Evolutionary conservation across 2,797 vertebrate species (phyloP).

Genomic region (Cichlasoma orientale): DNA sequence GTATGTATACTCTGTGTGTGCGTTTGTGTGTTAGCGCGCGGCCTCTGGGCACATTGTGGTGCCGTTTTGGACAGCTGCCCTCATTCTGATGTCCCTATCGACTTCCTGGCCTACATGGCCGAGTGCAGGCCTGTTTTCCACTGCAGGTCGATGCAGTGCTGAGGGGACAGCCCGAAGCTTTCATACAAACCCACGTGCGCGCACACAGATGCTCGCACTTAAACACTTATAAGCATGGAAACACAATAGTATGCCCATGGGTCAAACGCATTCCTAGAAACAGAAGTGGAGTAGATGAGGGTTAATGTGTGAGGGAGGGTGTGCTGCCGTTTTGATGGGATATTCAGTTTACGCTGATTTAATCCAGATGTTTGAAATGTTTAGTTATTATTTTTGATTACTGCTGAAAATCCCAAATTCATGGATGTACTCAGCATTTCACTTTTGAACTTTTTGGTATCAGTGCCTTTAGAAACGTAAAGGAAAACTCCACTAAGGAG

Average conservation of each 20-base stretch:
- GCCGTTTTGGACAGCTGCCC: constrained; percentile 68
- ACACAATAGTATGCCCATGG: constrained; percentile 50
- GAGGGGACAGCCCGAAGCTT: constrained; percentile 64
- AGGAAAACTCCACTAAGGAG: no score
- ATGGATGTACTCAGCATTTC: background rate
- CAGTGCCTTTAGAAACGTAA: background rate
- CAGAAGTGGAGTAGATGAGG: constrained; percentile 17
- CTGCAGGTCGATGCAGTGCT: constrained; percentile 70
- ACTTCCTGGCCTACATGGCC: constrained; percentile 74
- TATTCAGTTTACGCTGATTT: constrained; percentile 52
- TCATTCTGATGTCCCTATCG: constrained; percentile 75
- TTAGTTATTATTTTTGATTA: constrained; percentile 14
- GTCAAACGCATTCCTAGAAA: constrained; percentile 31
- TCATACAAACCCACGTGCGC: constrained; percentile 28
- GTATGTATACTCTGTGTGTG: constrained; percentile 37
- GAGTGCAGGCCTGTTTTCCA: constrained; percentile 65
- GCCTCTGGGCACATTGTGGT: constrained; percentile 66
- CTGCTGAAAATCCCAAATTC: background rate
- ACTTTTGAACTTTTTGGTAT: background rate
- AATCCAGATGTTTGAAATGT: constrained; percentile 43
- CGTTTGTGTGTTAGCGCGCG: constrained; percentile 25
- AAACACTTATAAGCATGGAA: constrained; percentile 59
- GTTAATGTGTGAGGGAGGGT: constrained; percentile 37
- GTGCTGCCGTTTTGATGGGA: constrained; percentile 35
- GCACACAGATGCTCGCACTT: constrained; percentile 48